Evolutionary conservation across 2,797 vertebrate genomes (phyloP), one percentile per base, ranked within the genome.

Genomic region (Protosalanx chinensis): DNA sequence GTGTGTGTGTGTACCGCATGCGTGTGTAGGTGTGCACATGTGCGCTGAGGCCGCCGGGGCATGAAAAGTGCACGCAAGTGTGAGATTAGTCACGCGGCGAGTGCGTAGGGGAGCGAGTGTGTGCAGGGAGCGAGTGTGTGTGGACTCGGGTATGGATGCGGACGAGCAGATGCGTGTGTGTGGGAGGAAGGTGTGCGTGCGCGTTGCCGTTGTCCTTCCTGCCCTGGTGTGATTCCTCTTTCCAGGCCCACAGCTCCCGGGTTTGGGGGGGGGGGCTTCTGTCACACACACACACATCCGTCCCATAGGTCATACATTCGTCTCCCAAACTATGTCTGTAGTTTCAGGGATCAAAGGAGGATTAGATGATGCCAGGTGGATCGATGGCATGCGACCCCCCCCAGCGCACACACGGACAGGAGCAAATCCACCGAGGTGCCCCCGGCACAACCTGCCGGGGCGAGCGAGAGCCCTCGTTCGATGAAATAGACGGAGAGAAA

Each of bases 281-380:
- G n/a, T n/a, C n/a, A 57, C 51, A 56, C 64, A 51, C 23, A 4
- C 32, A 61, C 58, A 68, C 81, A 72, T 80, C 77, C 79, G 72
- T 73, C 79, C 73, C 74, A 76, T 82, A 77, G 81, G 85, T 86
- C 84, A 82, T 84, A 84, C 70, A 80, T 88, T 81, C 79, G 81
- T 74, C 78, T 81, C 76, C 78, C 82, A 6, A 81, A 85, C 85
- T 74, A 73, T 76, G 75, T 67, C 78, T 82, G 35, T 81, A 88
- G 81, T n/a, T n/a, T n/a, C 80, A 76, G 72, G 85, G 84, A 89
- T 88, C 87, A 87, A 79, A 85, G 76, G 74, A 49, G 79, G 84
- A 87, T 76, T 87, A 82, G 83, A 84, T 83, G 82, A 83, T 85
- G 72, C 70, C 70, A 73, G 76, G 74, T 74, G 77, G 84, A 88